A percentile compares a stretch with the other conserved stretches of the same genome.
Evolutionary conservation across 2,113 vertebrate genomes (phyloP).

Genomic region (Cyanoderma ruficeps): DNA sequence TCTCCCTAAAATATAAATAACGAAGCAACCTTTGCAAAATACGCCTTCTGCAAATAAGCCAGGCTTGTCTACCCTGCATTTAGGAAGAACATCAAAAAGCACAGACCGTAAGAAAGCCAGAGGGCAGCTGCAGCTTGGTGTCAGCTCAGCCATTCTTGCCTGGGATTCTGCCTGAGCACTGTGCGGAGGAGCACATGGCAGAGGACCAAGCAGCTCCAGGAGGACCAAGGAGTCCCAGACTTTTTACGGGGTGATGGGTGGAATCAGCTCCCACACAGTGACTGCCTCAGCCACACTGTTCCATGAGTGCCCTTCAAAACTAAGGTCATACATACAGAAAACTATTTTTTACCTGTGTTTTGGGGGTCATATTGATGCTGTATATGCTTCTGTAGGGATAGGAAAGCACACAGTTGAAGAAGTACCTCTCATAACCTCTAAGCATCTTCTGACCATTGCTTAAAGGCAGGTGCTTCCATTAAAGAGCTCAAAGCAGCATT

Average conservation of each 20-base stretch:
- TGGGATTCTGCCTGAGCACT: background rate
- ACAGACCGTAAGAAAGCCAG: background rate
- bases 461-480: background rate
- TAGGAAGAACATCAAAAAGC: background rate
- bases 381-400: background rate
- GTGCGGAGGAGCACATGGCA: background rate
- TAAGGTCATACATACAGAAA: background rate
- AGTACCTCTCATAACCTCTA: background rate
- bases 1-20: background rate
- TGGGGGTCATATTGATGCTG: background rate
- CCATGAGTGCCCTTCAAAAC: background rate
- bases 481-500: background rate
- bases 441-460: background rate
- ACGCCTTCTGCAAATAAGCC: background rate
- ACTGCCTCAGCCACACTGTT: background rate
- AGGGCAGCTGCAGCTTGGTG: background rate
- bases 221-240: background rate
- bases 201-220: background rate
- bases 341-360: background rate
- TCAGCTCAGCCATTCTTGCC: background rate
- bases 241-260: accelerated
- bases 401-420: background rate
- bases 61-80: background rate
- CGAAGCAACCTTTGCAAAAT: background rate
- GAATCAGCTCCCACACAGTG: background rate